These are phyloP conservation scores for Gobionotothen gibberifrons DNA, from an alignment of 2,797 vertebrate genomes.

Conservation along the genomic window DNA sequence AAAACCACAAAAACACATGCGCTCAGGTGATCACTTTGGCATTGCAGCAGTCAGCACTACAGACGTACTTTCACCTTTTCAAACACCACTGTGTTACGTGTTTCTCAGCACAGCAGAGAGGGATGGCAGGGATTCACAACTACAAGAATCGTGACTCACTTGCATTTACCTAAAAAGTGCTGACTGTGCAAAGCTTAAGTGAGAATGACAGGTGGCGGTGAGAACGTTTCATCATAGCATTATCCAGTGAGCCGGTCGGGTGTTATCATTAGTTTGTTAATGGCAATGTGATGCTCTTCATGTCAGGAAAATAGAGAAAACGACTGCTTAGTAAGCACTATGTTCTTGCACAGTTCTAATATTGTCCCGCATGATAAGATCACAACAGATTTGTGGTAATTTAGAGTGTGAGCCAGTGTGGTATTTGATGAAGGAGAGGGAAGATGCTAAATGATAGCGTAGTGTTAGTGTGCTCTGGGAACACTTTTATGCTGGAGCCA, in stretches of 20 bases:
- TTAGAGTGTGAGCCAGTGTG: conserved; percentile 48
- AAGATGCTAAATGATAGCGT: conserved; percentile 53
- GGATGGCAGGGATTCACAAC: conserved; percentile 37
- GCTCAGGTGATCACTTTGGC: conserved; percentile 73
- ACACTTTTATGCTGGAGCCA: conserved; percentile 38
- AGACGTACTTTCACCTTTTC: conserved; percentile 34
- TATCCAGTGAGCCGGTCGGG: conserved; percentile 80
- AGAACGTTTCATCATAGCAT: conserved; percentile 81
- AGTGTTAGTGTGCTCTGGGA: conserved; percentile 37
- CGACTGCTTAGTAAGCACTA: conserved; percentile 65
- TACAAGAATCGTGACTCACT: conserved; percentile 59
- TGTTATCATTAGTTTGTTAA: conserved; percentile 87
- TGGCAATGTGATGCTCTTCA: conserved; percentile 79
- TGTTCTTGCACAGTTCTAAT: conserved; percentile 71
- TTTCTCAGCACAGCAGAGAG: conserved; percentile 40
- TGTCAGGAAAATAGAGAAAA: conserved; percentile 72
- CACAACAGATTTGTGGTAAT: conserved; percentile 72
- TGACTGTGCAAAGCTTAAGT: conserved; percentile 82
- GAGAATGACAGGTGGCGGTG: conserved; percentile 80
- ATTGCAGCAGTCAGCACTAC: conserved; percentile 82
- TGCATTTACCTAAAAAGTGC: conserved; percentile 76
- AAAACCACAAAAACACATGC: conserved; percentile 73
- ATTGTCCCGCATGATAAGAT: conserved; percentile 84
- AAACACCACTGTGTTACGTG: conserved; percentile 31
- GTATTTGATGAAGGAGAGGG: conserved; percentile 47